Conservation (phyloP, 2,888 invertebrate species). For the Eupsilia transversa region DNA sequence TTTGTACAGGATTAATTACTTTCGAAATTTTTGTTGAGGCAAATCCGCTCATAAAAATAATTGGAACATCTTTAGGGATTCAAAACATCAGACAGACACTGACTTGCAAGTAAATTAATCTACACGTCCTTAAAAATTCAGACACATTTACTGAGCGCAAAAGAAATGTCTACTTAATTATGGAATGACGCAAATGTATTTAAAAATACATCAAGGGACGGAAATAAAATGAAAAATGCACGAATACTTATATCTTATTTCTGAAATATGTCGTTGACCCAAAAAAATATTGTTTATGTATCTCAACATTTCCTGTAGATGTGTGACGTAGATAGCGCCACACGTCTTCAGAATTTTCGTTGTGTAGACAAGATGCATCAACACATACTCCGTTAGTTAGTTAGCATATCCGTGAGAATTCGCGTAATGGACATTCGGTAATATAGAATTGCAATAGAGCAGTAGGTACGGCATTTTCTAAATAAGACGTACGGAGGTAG, state of each 20-base stretch:
- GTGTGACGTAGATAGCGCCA: background rate
- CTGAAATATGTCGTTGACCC: slow-evolving; percentile 49
- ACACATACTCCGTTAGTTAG: slow-evolving; percentile 32
- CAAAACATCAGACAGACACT: slow-evolving; percentile 1
- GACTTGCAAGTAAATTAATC: slow-evolving; percentile 40
- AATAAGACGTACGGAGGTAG: too few species aligned
- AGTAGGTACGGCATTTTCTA: background rate
- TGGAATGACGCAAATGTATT: slow-evolving; percentile 56
- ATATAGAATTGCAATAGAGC: background rate
- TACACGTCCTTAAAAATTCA: slow-evolving; percentile 20
- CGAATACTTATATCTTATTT: slow-evolving; percentile 34
- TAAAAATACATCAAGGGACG: slow-evolving; percentile 47
- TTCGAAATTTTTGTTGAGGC: slow-evolving; percentile 11
- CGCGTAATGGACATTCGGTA: background rate
- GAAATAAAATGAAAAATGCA: slow-evolving; percentile 52
- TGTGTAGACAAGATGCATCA: slow-evolving; percentile 45
- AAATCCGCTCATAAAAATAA: slow-evolving; percentile 3
- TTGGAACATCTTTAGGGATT: slow-evolving; percentile 17
- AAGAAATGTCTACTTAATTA: slow-evolving; percentile 44
- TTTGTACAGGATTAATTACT: slow-evolving; percentile 39
- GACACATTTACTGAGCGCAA: slow-evolving; percentile 23
- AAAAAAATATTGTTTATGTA: slow-evolving; percentile 33
- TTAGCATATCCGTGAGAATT: background rate
- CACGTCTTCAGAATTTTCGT: slow-evolving; percentile 12
- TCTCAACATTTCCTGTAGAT: slow-evolving; percentile 37